phyloP scores from a whole-genome alignment of 2,113 vertebrate species.

The Parotia lawesii region DNA sequence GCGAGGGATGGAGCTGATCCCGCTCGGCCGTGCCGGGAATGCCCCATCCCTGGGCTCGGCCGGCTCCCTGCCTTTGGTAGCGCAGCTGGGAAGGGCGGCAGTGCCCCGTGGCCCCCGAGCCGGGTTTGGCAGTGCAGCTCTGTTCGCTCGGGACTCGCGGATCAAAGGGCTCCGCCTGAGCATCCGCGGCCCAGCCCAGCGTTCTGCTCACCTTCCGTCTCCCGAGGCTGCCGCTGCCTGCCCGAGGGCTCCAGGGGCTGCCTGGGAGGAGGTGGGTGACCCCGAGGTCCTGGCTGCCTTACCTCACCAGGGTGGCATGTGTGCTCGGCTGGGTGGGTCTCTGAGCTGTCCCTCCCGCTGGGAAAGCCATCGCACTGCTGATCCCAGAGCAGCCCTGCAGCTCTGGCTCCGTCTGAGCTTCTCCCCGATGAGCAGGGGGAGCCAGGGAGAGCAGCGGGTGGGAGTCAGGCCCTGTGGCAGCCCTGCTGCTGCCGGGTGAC shows the following conservation, averaged over 20 bases:
- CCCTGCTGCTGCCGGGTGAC: not conserved
- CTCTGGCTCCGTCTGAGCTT: not conserved
- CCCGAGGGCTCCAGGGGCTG: not conserved
- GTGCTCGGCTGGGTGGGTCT: not conserved
- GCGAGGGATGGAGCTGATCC: not conserved
- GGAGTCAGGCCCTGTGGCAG: not conserved
- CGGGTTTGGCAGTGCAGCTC: not conserved
- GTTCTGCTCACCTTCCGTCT: constrained; percentile 20
- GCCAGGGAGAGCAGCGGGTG: not conserved
- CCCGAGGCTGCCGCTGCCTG: constrained; percentile 33
- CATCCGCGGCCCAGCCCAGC: constrained; percentile 17
- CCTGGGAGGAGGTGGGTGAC: not conserved
- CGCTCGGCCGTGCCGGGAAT: fast-evolving
- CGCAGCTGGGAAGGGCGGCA: not conserved
- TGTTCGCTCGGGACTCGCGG: constrained; percentile 31
- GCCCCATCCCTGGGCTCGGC: not conserved
- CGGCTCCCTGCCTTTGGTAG: not conserved
- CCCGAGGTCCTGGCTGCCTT: not conserved
- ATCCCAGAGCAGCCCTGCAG: not conserved
- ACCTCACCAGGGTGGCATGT: not conserved
- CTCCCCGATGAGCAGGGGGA: not conserved
- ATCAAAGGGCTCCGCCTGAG: constrained; percentile 64
- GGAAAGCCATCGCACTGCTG: not conserved
- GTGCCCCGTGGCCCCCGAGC: not conserved
- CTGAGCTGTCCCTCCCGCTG: not conserved